Percentiles rank a stretch among this genome's conserved stretches.
Evolutionary conservation across 2,888 invertebrate genomes (phyloP).

Genomic region (Scaptomyza cyrtandrae): DNA sequence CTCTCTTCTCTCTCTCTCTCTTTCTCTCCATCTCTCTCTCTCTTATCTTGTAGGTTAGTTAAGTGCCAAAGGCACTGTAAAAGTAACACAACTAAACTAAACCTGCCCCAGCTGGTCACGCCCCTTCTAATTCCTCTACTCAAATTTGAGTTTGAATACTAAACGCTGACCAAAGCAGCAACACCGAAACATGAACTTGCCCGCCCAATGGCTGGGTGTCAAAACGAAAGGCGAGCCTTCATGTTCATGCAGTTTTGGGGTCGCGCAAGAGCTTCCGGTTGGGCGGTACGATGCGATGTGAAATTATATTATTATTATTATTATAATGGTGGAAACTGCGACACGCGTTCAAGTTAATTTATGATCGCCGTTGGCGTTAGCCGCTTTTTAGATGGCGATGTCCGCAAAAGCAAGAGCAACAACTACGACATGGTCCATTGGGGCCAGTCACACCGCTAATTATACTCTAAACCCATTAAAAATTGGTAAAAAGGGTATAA

Average conservation of each 20-base stretch:
- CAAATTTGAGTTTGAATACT: constrained; percentile 58
- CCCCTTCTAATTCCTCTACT: constrained; percentile 48
- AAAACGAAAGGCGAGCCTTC: constrained; percentile 4
- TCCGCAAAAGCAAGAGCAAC: constrained; percentile 27
- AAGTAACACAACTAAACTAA: background rate
- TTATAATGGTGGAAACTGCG: constrained; percentile 18
- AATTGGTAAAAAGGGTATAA: no score
- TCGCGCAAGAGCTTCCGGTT: constrained; percentile 3
- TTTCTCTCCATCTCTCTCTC: background rate
- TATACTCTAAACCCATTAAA: no score
- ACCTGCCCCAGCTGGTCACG: constrained; percentile 21
- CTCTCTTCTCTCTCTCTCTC: background rate
- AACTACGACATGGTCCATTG: constrained; percentile 38
- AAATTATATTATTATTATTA: constrained; percentile 2
- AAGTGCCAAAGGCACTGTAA: background rate
- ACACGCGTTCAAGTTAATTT: constrained; percentile 47
- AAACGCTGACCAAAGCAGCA: constrained; percentile 19
- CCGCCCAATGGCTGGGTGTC: background rate
- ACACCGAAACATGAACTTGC: background rate
- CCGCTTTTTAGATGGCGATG: constrained; percentile 35
- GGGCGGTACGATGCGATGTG: constrained; percentile 3
- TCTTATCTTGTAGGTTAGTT: no score
- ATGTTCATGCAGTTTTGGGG: constrained; percentile 1
- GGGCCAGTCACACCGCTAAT: constrained; percentile 12
- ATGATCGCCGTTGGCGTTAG: constrained; percentile 34